phyloP scores from a whole-genome alignment of 64 coral and sea anemone genomes.

The Cladopsammia gracilis region DNA sequence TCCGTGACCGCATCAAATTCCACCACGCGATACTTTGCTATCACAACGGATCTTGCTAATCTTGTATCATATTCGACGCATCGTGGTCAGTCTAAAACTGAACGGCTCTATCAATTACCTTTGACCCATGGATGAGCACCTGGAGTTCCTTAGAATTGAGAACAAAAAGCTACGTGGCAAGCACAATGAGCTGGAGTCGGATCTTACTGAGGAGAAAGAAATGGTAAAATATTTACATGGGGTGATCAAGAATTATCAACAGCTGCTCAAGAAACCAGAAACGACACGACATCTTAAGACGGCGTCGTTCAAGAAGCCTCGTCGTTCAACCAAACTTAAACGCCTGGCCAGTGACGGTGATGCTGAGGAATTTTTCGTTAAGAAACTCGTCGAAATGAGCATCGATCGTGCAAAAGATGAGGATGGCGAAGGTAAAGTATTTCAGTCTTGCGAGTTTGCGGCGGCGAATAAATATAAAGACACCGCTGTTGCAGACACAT shows the following conservation, averaged over 20 bases:
- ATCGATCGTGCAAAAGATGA: neutral
- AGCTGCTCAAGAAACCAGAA: conserved; percentile 63
- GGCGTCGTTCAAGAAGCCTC: neutral
- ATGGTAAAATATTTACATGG: conserved; percentile 91
- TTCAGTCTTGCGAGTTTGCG: neutral
- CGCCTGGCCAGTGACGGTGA: neutral
- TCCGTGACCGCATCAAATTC: conserved; percentile 6
- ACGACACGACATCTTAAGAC: conserved; percentile 39
- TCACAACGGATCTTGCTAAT: neutral
- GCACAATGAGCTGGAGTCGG: conserved; percentile 70
- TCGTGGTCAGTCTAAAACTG: neutral
- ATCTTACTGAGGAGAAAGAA: conserved; percentile 82
- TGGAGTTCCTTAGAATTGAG: conserved; percentile 59
- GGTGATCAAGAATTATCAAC: conserved; percentile 94
- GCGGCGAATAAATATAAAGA: neutral
- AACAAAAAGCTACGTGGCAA: conserved; percentile 73
- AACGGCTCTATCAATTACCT: neutral
- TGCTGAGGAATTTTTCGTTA: conserved; percentile 2
- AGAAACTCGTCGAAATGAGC: conserved; percentile 21
- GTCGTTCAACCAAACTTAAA: neutral
- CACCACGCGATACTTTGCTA: conserved; percentile 9
- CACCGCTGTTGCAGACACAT: neutral
- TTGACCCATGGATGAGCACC: conserved; percentile 26
- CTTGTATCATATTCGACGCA: neutral
- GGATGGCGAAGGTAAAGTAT: neutral